A percentile compares a stretch with the other conserved stretches of the same genome.
Conservation (phyloP, 1,140 invertebrate species). For the Elymnias hypermnestra region DNA sequence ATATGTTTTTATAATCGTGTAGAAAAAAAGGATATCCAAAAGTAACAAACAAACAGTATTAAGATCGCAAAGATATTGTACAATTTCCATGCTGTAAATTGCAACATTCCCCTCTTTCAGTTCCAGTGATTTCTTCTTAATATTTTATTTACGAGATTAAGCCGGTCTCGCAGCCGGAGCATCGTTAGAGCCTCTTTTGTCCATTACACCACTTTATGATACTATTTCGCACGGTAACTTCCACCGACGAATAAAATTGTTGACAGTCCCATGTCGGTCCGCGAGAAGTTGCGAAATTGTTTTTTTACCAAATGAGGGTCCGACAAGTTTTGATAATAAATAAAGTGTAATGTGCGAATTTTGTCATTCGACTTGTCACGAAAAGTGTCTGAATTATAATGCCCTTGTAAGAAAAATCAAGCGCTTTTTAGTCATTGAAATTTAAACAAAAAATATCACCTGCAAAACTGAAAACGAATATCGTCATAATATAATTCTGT, state of each 20-base stretch:
- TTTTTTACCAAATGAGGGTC: slow-evolving; percentile 31
- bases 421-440: no score
- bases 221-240: slow-evolving; percentile 45
- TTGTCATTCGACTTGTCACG: slow-evolving; percentile 10
- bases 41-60: neutral
- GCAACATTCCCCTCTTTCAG: slow-evolving; percentile 34
- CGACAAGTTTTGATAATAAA: slow-evolving; percentile 31
- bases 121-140: slow-evolving; percentile 62
- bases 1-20: no score
- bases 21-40: neutral
- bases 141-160: slow-evolving; percentile 68
- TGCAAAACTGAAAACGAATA: no score
- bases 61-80: slow-evolving; percentile 32
- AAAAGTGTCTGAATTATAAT: slow-evolving; percentile 10
- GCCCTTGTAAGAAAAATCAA: no score
- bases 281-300: slow-evolving; percentile 37
- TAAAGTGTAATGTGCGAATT: slow-evolving; percentile 32
- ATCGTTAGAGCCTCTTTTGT: slow-evolving; percentile 53
- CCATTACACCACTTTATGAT: slow-evolving; percentile 60
- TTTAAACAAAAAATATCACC: no score
- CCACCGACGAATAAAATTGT: slow-evolving; percentile 40
- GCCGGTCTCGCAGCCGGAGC: slow-evolving; percentile 43
- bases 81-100: slow-evolving; percentile 41
- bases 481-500: no score
- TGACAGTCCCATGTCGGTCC: slow-evolving; percentile 32